A percentile compares a stretch with the other conserved stretches of the same genome.
These are phyloP conservation scores for Platysternon megacephalum DNA, from an alignment of 2,113 vertebrate species.

Conservation along the genomic window DNA sequence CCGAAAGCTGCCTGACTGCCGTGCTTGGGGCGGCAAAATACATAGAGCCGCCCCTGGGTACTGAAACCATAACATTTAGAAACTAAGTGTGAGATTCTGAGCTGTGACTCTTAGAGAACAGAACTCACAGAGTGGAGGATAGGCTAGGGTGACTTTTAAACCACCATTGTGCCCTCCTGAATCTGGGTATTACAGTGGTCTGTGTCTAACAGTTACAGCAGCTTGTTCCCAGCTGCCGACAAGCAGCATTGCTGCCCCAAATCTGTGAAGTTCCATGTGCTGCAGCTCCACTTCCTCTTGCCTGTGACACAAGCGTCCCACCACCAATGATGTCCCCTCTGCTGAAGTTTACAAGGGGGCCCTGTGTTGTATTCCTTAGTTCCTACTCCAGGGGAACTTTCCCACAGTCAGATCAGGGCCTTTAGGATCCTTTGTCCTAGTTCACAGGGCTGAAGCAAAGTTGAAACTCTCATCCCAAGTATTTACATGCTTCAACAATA, in stretches of 20 bases:
- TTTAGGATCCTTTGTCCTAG: background rate
- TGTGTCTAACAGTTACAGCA: background rate
- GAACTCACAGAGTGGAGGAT: background rate
- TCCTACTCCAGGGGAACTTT: background rate
- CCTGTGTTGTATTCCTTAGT: background rate
- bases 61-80: background rate
- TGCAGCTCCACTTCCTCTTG: no score
- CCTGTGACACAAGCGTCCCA: background rate
- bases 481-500: no score
- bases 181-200: background rate
- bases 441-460: background rate
- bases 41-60: no score
- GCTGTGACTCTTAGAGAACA: background rate
- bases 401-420: background rate
- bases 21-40: no score
- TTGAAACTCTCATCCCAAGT: no score
- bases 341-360: no score
- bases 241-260: background rate
- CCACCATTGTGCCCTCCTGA: background rate
- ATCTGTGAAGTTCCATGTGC: no score
- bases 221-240: background rate
- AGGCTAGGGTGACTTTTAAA: background rate
- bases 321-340: no score
- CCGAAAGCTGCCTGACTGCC: no score
- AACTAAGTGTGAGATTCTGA: background rate